Evolutionary conservation across 2,797 vertebrate species (phyloP), one percentile per base, ranked within the genome.

Genomic region (Cetoscarus ocellatus): DNA sequence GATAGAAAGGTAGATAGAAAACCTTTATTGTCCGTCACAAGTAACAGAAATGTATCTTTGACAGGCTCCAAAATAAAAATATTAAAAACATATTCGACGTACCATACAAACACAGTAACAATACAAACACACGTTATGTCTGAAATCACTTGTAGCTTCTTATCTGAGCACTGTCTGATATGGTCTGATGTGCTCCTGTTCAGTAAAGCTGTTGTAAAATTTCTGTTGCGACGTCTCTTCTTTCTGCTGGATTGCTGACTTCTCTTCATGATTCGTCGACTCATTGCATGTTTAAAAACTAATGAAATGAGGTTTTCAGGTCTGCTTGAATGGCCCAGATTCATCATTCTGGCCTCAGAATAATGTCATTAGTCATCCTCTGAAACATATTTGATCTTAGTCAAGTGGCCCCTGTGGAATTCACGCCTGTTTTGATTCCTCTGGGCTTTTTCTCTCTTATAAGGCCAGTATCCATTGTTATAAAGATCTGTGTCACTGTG

Each of bases 321-420:
- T 75, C 73, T 86, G 59, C 61, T 73, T 78, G 76, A 82, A 81
- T 82, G 85, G 79, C 66, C 81, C 70, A 80, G 59, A 85, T 84
- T 86, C 66, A 61, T 80, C 72, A 76, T 75, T 82, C 73, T 78
- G 71, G 70, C 50, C 65, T 64, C 66, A 61, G 75, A 86, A 83
- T 83, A 39, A 80, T 80, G 73, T 59, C 77, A 61, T 87, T 88
- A 88, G 65, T 89, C 85, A 87, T 85, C 75, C 61, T 47, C 72
- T 77, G 63, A 77, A 84, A 79, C 72, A 82, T 75, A 83, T 83
- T 87, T 79, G 62, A 84, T 80, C 64, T 75, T 78, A 55, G 79
- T 66, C 18, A 17, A 77, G 66, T 77, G 68, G 75, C 67, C 79
- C 70, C 76, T 70, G 63, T 45, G 56, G 75, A 57, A 84, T 56